Conservation (phyloP, 2,888 invertebrate species). For the Poecilobothrus nobilitatus region DNA sequence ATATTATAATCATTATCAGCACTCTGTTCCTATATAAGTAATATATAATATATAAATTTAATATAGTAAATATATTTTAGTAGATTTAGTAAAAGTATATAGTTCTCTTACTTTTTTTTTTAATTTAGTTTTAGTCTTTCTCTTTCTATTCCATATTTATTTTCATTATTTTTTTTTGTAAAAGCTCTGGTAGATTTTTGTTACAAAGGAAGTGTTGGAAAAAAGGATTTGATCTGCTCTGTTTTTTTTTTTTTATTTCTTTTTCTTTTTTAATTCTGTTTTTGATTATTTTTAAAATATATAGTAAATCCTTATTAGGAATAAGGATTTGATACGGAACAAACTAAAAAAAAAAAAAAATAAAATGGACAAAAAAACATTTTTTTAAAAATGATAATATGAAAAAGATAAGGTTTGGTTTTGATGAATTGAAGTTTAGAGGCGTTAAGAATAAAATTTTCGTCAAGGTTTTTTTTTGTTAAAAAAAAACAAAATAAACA, state of each 20-base stretch:
- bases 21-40: background rate
- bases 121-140: no score
- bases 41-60: no score
- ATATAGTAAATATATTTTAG: no score
- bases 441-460: background rate
- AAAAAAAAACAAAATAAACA: no score
- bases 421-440: background rate
- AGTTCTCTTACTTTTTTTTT: no score
- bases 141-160: background rate
- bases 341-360: background rate
- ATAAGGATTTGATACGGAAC: background rate
- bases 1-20: background rate
- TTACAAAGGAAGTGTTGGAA: constrained; percentile 1
- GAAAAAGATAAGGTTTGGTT: no score
- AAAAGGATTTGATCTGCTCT: background rate
- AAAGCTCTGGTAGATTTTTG: background rate
- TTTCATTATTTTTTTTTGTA: no score
- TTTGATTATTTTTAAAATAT: background rate
- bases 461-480: no score
- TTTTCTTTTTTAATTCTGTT: no score
- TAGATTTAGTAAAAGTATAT: no score
- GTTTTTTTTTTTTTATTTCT: background rate
- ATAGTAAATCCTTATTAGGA: background rate
- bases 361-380: background rate
- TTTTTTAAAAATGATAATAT: background rate